Evolutionary conservation across 2,797 vertebrate species (phyloP).

Genomic region (Muraenolepis orangiensis): DNA sequence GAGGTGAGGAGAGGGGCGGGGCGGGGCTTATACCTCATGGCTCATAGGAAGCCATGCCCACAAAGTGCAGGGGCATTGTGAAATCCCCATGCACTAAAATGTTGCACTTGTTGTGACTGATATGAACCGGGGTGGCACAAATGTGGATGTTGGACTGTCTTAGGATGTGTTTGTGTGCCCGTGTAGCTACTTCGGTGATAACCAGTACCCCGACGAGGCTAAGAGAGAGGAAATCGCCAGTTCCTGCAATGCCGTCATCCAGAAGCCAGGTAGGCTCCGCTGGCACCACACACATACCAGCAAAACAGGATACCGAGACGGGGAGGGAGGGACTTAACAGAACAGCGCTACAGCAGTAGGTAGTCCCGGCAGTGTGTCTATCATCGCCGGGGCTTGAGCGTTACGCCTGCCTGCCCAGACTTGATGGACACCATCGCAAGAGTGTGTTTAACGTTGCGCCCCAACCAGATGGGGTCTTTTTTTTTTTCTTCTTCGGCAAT

Average conservation of each 20-base stretch:
- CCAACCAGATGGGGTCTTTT: no score
- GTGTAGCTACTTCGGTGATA: slow-evolving; percentile 97
- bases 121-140: not conserved
- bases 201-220: slow-evolving; percentile 97
- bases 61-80: no score
- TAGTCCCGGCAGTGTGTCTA: not conserved
- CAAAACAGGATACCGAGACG: not conserved
- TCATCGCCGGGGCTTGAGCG: not conserved
- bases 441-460: not conserved
- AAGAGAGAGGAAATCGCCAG: slow-evolving; percentile 98
- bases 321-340: not conserved
- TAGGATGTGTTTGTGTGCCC: not conserved
- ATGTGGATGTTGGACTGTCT: not conserved
- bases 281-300: not conserved
- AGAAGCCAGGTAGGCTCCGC: slow-evolving; percentile 87
- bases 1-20: slow-evolving; percentile 79
- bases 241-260: slow-evolving; percentile 97
- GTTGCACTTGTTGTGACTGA: no score
- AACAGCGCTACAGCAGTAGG: not conserved
- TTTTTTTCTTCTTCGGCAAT: not conserved
- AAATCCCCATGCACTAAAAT: no score
- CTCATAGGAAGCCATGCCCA: no score
- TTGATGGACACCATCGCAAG: not conserved
- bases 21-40: not conserved
- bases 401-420: not conserved